Conservation (phyloP, 2,888 invertebrate genomes). For the Torymus aiolomorphi region DNA sequence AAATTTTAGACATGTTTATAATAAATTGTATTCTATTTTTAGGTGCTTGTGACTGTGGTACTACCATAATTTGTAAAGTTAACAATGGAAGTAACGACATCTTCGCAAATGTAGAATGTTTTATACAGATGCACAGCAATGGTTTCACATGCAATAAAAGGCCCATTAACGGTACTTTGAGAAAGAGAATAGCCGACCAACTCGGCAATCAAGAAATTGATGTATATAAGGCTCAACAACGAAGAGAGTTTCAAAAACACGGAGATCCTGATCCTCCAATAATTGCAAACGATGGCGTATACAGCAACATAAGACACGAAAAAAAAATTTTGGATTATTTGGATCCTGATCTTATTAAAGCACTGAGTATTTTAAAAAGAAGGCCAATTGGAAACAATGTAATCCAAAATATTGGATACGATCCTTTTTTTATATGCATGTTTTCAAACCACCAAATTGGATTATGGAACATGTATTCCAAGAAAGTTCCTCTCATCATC, state of each 20-base stretch:
- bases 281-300: not conserved
- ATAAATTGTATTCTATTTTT: not conserved
- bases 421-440: not conserved
- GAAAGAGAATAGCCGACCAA: not conserved
- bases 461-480: conserved; percentile 3
- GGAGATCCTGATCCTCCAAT: conserved; percentile 8
- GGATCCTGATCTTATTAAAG: not conserved
- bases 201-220: not conserved
- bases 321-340: not conserved
- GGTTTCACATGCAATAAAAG: not conserved
- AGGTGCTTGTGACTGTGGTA: not conserved
- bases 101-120: not conserved
- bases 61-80: not conserved
- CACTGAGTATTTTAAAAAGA: not conserved
- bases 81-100: not conserved
- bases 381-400: not conserved
- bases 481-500: not conserved
- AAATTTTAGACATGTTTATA: no score
- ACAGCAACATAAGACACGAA: not conserved
- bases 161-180: not conserved
- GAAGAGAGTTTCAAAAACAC: conserved; percentile 1
- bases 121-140: not conserved
- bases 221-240: not conserved
- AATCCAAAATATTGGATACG: conserved; percentile 3
- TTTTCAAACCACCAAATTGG: conserved; percentile 3